Evolutionary conservation across 2,888 invertebrate genomes (phyloP).

Genomic region (Cerastis leucographa): DNA sequence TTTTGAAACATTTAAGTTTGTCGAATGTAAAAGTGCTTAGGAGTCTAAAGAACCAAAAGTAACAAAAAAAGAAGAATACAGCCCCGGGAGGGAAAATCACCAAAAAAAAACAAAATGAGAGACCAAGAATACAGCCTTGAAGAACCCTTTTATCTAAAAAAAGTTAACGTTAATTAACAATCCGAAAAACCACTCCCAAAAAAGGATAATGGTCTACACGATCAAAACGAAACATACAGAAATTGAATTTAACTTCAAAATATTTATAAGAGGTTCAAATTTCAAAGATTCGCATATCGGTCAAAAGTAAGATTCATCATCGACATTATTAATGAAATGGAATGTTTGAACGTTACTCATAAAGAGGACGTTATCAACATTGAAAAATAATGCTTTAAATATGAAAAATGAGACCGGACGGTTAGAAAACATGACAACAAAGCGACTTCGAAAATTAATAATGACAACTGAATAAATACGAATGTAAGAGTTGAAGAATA

Average conservation of each 20-base stretch:
- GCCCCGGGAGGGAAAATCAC: background rate
- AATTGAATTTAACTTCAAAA: slow-evolving; percentile 63
- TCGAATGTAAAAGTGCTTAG: background rate
- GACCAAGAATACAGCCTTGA: slow-evolving; percentile 18
- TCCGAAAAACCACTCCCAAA: slow-evolving; percentile 51
- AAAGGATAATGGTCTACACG: slow-evolving; percentile 55
- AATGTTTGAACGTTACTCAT: slow-evolving; percentile 50
- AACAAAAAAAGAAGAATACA: slow-evolving; percentile 24
- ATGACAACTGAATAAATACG: slow-evolving; percentile 35
- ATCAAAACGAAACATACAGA: slow-evolving; percentile 51
- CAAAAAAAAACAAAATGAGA: slow-evolving; percentile 34
- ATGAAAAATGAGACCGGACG: background rate
- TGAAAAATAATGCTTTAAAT: slow-evolving; percentile 26
- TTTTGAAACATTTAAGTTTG: background rate
- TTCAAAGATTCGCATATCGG: slow-evolving; percentile 60
- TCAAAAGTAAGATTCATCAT: slow-evolving; percentile 71
- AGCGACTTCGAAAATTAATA: slow-evolving; percentile 32
- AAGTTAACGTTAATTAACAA: slow-evolving; percentile 54
- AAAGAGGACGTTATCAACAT: slow-evolving; percentile 39
- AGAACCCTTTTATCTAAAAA: slow-evolving; percentile 41
- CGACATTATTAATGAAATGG: slow-evolving; percentile 69
- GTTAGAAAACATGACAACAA: slow-evolving; percentile 39
- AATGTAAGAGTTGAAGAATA: slow-evolving; percentile 17
- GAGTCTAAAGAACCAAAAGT: slow-evolving; percentile 1
- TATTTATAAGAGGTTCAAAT: slow-evolving; percentile 52